Evolutionary conservation across 2,797 vertebrate species (phyloP), one percentile per base, ranked within the genome.

Genomic region (Centropyge bicolor): DNA sequence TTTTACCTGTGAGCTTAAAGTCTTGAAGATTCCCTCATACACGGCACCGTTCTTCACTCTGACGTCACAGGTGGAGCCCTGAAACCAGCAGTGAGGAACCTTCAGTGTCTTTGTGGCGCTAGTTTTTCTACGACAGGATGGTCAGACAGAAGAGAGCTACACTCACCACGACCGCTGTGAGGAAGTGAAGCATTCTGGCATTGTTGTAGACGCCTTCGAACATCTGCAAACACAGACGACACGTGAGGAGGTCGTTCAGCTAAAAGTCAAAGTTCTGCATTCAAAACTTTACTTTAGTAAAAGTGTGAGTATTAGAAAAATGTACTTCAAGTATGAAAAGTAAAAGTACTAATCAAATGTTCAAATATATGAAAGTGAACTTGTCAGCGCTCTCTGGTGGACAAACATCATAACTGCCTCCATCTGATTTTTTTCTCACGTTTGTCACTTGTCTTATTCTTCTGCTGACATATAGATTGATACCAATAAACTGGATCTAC

Each of bases 141-240:
- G 2, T 12, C 22, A 35, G 10, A 16, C 46, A 31, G 17, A 20
- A 1, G 6, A 27, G 40, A 1, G 0, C 22, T 43, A 0, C 17
- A 95, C 96, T 96, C 83, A 97, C 97, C 95, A 97, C 97, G n/a
- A 97, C 96, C 0, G 96, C 96, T 11, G 97, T 97, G 69, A 97
- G 95, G 86, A 96, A 97, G 82, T 97, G 97, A 52, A 97, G 94
- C 96, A 97, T 97, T 48, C 97, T 91, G 46, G 96, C 95, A 59
- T 97, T 97, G 86, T 96, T 97, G 90, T 97, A 97, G 48, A 97
- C 95, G 65, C 97, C 97, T 82, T 97, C 96, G 86, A 97, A 97
- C 6, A 96, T 93, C 97, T 97, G 81, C 24, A 76, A 74, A 56
- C 3, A 77, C 59, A 45, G 63, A 49, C 2, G 9, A 35, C 0